Evolutionary conservation across 2,888 invertebrate species (phyloP).

Genomic region (Eustalomyia histrio): DNA sequence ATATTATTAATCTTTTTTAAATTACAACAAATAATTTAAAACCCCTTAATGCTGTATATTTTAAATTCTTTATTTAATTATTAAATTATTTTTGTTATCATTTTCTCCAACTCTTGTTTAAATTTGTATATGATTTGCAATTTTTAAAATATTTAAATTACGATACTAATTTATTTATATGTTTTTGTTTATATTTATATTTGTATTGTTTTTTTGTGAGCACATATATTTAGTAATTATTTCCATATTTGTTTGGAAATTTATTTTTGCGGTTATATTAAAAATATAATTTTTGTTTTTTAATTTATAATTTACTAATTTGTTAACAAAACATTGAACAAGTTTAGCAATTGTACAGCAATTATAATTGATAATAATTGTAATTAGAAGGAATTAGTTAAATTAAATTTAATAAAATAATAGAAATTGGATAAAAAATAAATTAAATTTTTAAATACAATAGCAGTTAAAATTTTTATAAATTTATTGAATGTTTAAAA

Average conservation of each 20-base stretch:
- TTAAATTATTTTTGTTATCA: slow-evolving; percentile 3
- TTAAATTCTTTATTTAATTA: neutral
- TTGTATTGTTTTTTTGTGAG: slow-evolving; percentile 19
- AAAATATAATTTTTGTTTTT: slow-evolving; percentile 20
- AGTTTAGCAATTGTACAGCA: slow-evolving; percentile 7
- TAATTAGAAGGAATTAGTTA: slow-evolving; percentile 21
- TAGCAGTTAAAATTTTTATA: too few species aligned
- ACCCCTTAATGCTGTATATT: neutral
- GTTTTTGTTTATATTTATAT: neutral
- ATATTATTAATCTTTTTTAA: too few species aligned
- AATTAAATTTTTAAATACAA: neutral
- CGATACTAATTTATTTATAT: neutral
- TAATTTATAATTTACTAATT: slow-evolving; percentile 29
- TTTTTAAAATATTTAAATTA: neutral
- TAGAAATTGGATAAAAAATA: neutral
- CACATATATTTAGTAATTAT: slow-evolving; percentile 38
- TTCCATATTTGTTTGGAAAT: slow-evolving; percentile 17
- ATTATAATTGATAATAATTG: slow-evolving; percentile 38
- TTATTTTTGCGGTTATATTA: slow-evolving; percentile 40
- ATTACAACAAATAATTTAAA: too few species aligned
- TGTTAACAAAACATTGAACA: slow-evolving; percentile 48
- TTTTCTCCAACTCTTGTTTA: neutral
- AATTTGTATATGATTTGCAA: neutral
- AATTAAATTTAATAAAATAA: neutral
- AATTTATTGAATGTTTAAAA: too few species aligned